Evolutionary conservation across 2,888 invertebrate genomes (phyloP), one percentile per base, ranked within the genome.

Genomic region (Aphrophora alni): DNA sequence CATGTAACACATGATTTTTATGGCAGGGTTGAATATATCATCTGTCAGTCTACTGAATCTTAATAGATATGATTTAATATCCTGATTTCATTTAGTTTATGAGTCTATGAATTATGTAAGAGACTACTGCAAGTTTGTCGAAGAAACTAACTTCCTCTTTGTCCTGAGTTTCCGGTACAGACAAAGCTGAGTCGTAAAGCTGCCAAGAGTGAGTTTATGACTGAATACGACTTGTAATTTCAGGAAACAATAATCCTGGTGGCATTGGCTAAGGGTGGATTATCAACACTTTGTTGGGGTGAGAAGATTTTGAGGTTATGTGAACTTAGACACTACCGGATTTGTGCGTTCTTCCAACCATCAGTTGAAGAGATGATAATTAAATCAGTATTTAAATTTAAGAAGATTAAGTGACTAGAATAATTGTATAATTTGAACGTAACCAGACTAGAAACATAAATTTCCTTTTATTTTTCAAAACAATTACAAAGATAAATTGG

Each of bases 221-320:
- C 77, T 68, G 68, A 38, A 69, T 77, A 27, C 69, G 69, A 38
- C 77, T 77, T 28, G 68, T 77, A 75, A 75, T 75, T 75, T 28
- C 75, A 75, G 75, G 75, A 75, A 75, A 75, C 75, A 75, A 75
- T 75, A 75, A 75, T 51, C 75, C 75, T 51, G 51, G 25, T 26
- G 44, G 24, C 21, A 27, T 5, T 38, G 38, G 71, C 27, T n/a
- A 71, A 28, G 71, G 71, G 71, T 44, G 75, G 26, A 38, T 51
- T 38, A 75, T 51, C 33, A 51, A 75, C 75, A 75, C 75, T 75
- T 75, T 75, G 59, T 59, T 59, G 59, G 59, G 59, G 59, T n/a
- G 59, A 21, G 1, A 44, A 44, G 44, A 44, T 44, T 17, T 44
- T 14, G 17, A 44, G 44, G 44, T 44, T 44, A 44, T 44, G 44